A percentile compares a stretch with the other conserved stretches of the same genome.
Evolutionary conservation across 1,140 invertebrate species (phyloP).

Genomic region (Aporrectodea caliginosa): DNA sequence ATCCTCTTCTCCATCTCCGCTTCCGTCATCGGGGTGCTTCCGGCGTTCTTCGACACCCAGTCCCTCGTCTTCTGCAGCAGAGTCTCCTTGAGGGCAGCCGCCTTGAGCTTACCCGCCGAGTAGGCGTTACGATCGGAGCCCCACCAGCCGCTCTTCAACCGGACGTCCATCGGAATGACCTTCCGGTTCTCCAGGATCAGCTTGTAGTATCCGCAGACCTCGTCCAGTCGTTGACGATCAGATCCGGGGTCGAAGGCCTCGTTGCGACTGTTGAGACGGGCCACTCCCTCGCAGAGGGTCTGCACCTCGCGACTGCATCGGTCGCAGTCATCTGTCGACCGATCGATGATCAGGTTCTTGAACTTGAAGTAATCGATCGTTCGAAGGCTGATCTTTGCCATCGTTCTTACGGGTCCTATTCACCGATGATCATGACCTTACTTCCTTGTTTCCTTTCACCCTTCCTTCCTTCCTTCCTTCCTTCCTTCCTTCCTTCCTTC

Average conservation of each 20-base stretch:
- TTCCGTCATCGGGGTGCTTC: not conserved
- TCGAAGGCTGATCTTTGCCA: constrained; percentile 2
- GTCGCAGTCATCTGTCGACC: not conserved
- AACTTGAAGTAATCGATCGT: constrained; percentile 20
- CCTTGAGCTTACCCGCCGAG: constrained; percentile 33
- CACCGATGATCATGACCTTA: too few species aligned
- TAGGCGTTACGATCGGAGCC: constrained; percentile 20
- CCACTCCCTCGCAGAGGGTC: constrained; percentile 23
- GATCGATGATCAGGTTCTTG: constrained; percentile 10
- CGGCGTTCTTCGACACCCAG: constrained; percentile 18
- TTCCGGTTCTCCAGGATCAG: not conserved
- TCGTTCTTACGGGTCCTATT: too few species aligned
- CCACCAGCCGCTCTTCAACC: constrained; percentile 21
- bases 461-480: too few species aligned
- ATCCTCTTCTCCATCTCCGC: not conserved
- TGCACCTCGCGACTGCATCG: constrained; percentile 11
- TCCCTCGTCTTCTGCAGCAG: constrained; percentile 19
- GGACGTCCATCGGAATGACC: not conserved
- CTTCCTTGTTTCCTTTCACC: too few species aligned
- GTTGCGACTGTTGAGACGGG: constrained; percentile 25
- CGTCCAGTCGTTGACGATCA: not conserved
- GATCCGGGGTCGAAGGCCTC: constrained; percentile 30
- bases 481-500: too few species aligned
- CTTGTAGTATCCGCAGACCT: constrained; percentile 18
- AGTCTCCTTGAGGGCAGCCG: constrained; percentile 15